These are phyloP conservation scores for Amphipyra berbera DNA, from an alignment of 2,888 invertebrate species.

Conservation along the genomic window DNA sequence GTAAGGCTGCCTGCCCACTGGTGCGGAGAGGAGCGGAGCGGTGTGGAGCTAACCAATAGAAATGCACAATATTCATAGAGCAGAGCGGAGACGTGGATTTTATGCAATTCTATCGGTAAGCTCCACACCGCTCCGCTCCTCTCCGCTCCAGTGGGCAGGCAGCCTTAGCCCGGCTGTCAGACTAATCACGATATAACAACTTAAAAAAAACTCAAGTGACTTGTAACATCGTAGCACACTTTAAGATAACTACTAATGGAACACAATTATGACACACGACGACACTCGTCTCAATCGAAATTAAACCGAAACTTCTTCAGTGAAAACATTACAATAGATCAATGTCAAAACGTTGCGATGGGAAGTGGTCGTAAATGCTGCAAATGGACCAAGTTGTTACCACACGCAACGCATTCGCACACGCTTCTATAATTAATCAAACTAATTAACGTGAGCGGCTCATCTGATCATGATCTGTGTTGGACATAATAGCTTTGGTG, in stretches of 20 bases:
- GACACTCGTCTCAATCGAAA: slow-evolving; percentile 14
- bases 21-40: too few relatives aligned
- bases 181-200: too few relatives aligned
- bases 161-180: too few relatives aligned
- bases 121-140: too few relatives aligned
- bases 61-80: too few relatives aligned
- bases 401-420: slow-evolving; percentile 57
- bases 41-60: too few relatives aligned
- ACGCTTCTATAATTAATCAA: slow-evolving; percentile 45
- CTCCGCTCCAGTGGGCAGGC: too few relatives aligned
- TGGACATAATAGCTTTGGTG: slow-evolving; percentile 44
- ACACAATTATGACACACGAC: slow-evolving; percentile 8
- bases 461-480: slow-evolving; percentile 51
- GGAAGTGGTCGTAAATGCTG: slow-evolving; percentile 46
- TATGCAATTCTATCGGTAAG: too few relatives aligned
- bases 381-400: slow-evolving; percentile 19
- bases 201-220: neutral
- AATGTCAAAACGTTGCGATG: slow-evolving; percentile 23
- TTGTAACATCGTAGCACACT: neutral
- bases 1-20: too few relatives aligned
- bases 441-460: slow-evolving; percentile 38
- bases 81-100: too few relatives aligned
- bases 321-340: slow-evolving; percentile 49
- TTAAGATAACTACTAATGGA: slow-evolving; percentile 1
- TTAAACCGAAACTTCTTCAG: slow-evolving; percentile 48